Evolutionary conservation across 2,113 vertebrate species (phyloP).

Genomic region (Orcinus orca): DNA sequence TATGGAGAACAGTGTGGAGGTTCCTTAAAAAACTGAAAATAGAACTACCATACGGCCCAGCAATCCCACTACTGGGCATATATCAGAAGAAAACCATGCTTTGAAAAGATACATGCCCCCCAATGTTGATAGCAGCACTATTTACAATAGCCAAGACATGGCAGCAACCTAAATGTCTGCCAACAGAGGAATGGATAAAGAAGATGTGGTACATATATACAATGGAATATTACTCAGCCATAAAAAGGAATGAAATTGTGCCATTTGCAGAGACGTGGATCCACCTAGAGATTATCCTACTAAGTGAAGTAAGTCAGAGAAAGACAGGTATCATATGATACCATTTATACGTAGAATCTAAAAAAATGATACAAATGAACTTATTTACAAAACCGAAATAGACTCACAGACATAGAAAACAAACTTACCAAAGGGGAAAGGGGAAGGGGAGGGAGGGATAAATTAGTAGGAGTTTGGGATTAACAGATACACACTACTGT

Average conservation of each 20-base stretch:
- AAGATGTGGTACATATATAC: too few species aligned
- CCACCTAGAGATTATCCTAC: neutral
- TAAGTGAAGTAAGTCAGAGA: neutral
- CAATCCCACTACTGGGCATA: neutral
- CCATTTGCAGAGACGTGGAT: accelerated
- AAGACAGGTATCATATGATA: accelerated
- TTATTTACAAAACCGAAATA: neutral
- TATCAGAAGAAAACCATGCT: accelerated
- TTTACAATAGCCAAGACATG: accelerated
- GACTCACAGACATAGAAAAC: neutral
- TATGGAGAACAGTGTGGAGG: neutral
- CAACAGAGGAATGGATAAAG: accelerated
- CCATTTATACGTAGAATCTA: neutral
- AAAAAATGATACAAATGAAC: neutral
- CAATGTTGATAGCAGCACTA: accelerated
- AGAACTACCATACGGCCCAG: neutral
- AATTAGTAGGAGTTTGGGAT: neutral
- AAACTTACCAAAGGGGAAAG: neutral
- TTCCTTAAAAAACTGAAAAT: neutral
- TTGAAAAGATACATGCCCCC: accelerated
- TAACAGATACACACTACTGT: neutral
- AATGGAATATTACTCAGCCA: accelerated
- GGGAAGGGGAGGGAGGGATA: neutral
- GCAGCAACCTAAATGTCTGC: accelerated
- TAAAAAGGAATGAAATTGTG: neutral